Evolutionary conservation across 2,113 vertebrate species (phyloP), one percentile per base, ranked within the genome.

Genomic region (Upupa epops): DNA sequence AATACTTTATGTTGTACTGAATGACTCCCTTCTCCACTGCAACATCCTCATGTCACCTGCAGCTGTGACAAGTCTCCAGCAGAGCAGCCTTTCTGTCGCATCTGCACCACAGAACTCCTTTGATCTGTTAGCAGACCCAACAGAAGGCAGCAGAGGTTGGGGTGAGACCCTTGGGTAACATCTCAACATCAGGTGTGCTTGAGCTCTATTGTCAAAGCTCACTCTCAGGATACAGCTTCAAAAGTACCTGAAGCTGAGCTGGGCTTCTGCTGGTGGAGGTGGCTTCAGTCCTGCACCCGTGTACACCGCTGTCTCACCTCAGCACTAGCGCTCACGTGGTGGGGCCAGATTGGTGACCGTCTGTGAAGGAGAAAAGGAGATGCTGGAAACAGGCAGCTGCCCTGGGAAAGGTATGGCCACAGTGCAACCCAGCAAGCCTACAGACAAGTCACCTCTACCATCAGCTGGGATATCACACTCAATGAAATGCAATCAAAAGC

Each of bases 21-120:
- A 56, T 37, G 55, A 17, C 51, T 59, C 46, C 42, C 28, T 25
- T 36, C 56, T 13, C 15, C 13, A 6, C 40, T 6, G 3, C 13
- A 13, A 19, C 15, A 20, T 7, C 11, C 18, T 21, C 2, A 3
- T 0, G 22, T 4, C 31, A 31, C 0, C 12, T 4, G 0, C 26
- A 51, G 54, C 84, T 31, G 31, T 1, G 12, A 3, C 32, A 11
- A 2, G 34, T 18, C 68, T 11, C 45, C 36, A 26, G 36, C 1
- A 49, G 32, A 22, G 73, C 17, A 42, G 24, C 2, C 36, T 16
- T 32, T 3, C 25, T 9, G 37, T 12, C 42, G 2, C 25, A n/a
- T 1, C 28, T 0, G 61, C 1, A 3, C 6, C 66, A 3, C 82
- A 0, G 34, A 54, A 10, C 52, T 32, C 46, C 55, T 29, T 1